phyloP scores from a whole-genome alignment of 2,888 invertebrate species.

The Pachycephus smyrnensis region DNA sequence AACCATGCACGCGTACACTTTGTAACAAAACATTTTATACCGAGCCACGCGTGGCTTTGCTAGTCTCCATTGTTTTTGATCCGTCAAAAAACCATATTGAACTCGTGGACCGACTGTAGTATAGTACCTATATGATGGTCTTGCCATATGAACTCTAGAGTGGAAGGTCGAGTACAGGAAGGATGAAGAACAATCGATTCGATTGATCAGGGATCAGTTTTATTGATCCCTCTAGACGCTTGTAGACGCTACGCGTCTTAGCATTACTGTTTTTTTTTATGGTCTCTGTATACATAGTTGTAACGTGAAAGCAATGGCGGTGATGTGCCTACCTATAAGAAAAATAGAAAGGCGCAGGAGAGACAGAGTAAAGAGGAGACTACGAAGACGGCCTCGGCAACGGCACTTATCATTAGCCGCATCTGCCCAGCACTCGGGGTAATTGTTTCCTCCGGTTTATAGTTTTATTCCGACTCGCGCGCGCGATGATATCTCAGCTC shows the following conservation, averaged over 20 bases:
- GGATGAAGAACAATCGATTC: no score
- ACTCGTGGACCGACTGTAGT: neutral
- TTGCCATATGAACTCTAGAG: neutral
- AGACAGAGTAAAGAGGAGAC: neutral
- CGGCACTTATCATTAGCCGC: conserved; percentile 64
- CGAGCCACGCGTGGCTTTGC: no score
- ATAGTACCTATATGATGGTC: neutral
- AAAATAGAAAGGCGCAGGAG: neutral
- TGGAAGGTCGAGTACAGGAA: neutral
- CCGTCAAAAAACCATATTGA: neutral
- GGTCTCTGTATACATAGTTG: neutral
- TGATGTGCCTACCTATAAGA: neutral
- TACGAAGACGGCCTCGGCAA: conserved; percentile 13
- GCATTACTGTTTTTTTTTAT: neutral
- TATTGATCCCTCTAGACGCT: neutral
- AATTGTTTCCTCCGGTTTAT: conserved; percentile 66
- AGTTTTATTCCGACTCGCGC: conserved; percentile 62
- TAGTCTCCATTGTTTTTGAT: no score
- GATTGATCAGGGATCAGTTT: neutral
- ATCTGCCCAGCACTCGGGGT: conserved; percentile 59
- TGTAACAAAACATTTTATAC: no score
- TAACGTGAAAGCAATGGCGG: neutral
- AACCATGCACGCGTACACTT: no score
- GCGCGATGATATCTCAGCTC: conserved; percentile 62
- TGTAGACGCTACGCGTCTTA: neutral